Conservation (phyloP, 2,888 invertebrate species). For the Amiota communis region DNA sequence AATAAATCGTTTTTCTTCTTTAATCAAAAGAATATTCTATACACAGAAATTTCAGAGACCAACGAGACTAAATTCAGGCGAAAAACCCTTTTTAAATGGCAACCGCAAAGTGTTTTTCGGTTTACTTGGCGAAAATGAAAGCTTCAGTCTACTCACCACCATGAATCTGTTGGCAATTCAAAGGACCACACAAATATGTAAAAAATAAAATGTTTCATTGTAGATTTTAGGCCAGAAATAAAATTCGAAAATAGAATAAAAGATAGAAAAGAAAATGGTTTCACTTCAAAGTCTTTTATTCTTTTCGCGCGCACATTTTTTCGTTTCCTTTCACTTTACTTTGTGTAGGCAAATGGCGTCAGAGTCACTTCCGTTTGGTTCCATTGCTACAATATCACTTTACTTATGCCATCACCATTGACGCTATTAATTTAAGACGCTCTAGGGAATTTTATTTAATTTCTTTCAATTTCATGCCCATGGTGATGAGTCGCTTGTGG, state of each 20-base stretch:
- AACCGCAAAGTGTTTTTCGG: constrained; percentile 16
- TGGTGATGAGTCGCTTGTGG: constrained; percentile 16
- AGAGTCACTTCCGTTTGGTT: constrained; percentile 36
- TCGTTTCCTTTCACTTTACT: constrained; percentile 31
- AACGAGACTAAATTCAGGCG: no score
- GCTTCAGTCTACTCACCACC: not conserved
- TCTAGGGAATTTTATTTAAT: constrained; percentile 33
- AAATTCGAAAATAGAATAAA: not conserved
- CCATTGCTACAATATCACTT: not conserved
- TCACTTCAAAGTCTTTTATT: not conserved
- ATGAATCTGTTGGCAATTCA: no score
- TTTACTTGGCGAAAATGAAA: constrained; percentile 7
- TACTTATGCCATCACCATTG: constrained; percentile 11
- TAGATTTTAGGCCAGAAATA: not conserved
- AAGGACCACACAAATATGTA: no score
- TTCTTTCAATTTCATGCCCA: constrained; percentile 36
- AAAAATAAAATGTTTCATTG: no score
- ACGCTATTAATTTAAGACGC: constrained; percentile 47
- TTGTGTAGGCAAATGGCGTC: constrained; percentile 27
- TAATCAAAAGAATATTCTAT: no score
- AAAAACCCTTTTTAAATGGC: constrained; percentile 1
- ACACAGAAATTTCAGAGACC: no score
- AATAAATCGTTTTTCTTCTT: no score
- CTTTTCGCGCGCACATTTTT: constrained; percentile 18
- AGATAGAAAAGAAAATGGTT: not conserved